phyloP scores from a whole-genome alignment of 2,797 vertebrate genomes.

The Amblyraja radiata region DNA sequence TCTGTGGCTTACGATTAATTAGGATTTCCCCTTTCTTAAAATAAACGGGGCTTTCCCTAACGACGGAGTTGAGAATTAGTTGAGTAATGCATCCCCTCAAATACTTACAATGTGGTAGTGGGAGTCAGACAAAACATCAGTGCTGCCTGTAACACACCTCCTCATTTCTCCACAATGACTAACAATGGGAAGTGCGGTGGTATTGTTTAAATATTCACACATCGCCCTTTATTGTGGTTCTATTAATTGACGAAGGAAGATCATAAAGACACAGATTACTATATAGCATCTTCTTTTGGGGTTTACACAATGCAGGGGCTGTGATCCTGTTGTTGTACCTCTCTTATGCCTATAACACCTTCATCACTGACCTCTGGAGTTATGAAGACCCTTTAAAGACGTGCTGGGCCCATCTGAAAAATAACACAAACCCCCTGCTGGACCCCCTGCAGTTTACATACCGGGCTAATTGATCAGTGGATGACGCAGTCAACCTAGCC shows the following conservation, averaged over 20 bases:
- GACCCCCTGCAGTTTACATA: too few species aligned
- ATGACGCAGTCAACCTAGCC: too few species aligned
- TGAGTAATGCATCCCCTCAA: conserved; percentile 21
- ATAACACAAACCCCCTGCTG: too few species aligned
- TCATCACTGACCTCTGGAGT: too few species aligned
- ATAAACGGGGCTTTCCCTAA: conserved; percentile 8
- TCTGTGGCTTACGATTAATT: not conserved
- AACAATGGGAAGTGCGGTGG: conserved; percentile 1
- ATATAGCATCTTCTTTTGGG: not conserved
- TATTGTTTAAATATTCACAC: not conserved
- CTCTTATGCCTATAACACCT: too few species aligned
- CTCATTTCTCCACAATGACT: not conserved
- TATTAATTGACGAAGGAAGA: not conserved
- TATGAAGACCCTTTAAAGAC: too few species aligned
- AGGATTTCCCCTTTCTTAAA: conserved; percentile 31
- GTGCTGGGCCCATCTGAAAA: too few species aligned
- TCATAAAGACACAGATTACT: not conserved
- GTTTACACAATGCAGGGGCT: not conserved
- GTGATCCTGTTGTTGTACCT: not conserved
- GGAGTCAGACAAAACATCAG: not conserved
- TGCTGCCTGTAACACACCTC: not conserved
- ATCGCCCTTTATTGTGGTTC: not conserved
- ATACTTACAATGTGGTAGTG: not conserved
- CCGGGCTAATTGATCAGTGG: too few species aligned
- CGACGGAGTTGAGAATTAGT: not conserved